Conservation (phyloP, 2,888 invertebrate species). For the Neoaliturus tenellus region DNA sequence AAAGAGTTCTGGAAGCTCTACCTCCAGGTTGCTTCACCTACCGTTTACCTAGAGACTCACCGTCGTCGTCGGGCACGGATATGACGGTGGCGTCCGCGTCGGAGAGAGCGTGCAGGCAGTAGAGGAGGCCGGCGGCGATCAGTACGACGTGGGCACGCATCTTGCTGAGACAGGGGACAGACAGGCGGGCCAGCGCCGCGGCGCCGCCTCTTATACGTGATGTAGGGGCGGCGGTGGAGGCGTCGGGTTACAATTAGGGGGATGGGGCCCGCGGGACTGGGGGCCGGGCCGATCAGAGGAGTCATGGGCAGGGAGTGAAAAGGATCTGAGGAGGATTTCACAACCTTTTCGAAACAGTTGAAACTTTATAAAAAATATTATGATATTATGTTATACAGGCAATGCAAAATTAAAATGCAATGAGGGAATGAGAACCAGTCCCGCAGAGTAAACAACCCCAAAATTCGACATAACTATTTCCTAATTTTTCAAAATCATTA, state of each 20-base stretch:
- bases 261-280: background rate
- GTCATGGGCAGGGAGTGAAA: background rate
- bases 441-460: too few relatives aligned
- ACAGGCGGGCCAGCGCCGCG: background rate
- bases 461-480: too few relatives aligned
- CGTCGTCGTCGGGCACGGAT: conserved; percentile 22
- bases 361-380: too few relatives aligned
- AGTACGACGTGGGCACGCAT: conserved; percentile 27
- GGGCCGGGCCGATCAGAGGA: background rate
- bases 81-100: conserved; percentile 23
- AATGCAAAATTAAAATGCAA: too few relatives aligned
- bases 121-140: conserved; percentile 13
- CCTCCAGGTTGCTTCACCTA: too few relatives aligned
- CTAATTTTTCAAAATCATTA: too few relatives aligned
- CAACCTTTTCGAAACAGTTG: too few relatives aligned
- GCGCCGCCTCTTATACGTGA: background rate
- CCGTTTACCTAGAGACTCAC: background rate
- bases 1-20: too few relatives aligned
- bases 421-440: too few relatives aligned
- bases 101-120: background rate
- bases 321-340: background rate
- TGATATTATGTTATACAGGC: too few relatives aligned
- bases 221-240: background rate
- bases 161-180: background rate
- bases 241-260: conserved; percentile 8